Evolutionary conservation across 2,113 vertebrate genomes (phyloP), one percentile per base, ranked within the genome.

Genomic region (Pachypanchax playfairii): DNA sequence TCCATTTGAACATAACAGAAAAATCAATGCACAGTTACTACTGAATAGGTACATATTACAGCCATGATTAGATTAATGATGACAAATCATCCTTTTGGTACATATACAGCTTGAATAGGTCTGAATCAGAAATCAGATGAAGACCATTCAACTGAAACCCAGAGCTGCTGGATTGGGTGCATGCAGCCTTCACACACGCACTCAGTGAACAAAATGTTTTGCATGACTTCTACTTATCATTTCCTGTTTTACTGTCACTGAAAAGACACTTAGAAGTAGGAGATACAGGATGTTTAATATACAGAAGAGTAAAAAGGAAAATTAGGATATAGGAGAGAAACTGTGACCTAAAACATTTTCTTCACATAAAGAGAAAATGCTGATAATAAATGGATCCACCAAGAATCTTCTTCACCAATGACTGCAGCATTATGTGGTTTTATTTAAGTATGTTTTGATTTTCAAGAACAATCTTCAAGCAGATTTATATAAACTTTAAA

Each of bases 1-100:
- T 64, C 24, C 53, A 52, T 31, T 54, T 62, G 11, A 70, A 24
- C 49, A 24, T 46, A 57, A 51, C 5, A 43, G 48, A 62, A 17
- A 56, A 42, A 41, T 36, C n/a, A 33, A 25, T 53, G 36, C 57
- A 51, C 38, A 33, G 14, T 39, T 49, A 39, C n/a, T 13, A 13
- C 33, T 49, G 33, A 26, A n/a, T 42, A 49, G 31, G 14, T 15
- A 0, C 21, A 43, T 18, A 28, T 28, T n/a, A 17, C 54, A n/a
- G 21, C 4, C 5, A 9, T 60, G 13, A 69, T 55, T 31, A 41
- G 18, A 48, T 47, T 56, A n/a, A 38, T 22, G 31, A 22, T 11
- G 17, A 48, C 18, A 3, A 28, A n/a, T 48, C 33, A 13, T 12
- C 14, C n/a, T 36, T 14, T 33, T 6, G 36, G 46, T 46, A 14